A percentile compares a stretch with the other conserved stretches of the same genome.
These are phyloP conservation scores for Macrosoma leucophasiata DNA, from an alignment of 2,888 invertebrate species.

Conservation along the genomic window DNA sequence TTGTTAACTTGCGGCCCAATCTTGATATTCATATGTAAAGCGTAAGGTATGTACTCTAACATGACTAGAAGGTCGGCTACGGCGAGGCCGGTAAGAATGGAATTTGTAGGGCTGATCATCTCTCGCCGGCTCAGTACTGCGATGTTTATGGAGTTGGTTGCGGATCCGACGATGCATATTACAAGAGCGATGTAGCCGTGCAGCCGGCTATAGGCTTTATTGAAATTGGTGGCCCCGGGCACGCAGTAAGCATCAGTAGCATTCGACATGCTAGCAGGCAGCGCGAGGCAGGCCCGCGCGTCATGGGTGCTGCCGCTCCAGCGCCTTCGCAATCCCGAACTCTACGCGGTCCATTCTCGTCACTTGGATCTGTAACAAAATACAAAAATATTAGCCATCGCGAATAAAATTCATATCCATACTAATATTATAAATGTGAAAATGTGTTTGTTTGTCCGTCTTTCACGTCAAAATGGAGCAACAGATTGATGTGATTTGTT, in stretches of 20 bases:
- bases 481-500: no score
- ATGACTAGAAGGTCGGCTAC: constrained; percentile 96
- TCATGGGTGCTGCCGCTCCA: constrained; percentile 28
- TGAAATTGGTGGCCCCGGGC: constrained; percentile 76
- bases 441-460: no score
- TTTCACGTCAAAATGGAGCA: no score
- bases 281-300: constrained; percentile 18
- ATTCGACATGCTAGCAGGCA: constrained; percentile 40
- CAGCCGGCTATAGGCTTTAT: constrained; percentile 79
- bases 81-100: constrained; percentile 92
- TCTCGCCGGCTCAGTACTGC: constrained; percentile 91
- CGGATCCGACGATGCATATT: constrained; percentile 92
- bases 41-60: constrained; percentile 94
- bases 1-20: constrained; percentile 69
- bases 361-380: no score
- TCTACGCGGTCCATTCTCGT: no score
- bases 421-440: no score
- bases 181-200: constrained; percentile 91
- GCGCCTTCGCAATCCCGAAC: no score
- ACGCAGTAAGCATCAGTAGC: constrained; percentile 71
- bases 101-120: constrained; percentile 94
- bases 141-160: constrained; percentile 94
- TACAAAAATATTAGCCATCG: no score
- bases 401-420: no score
- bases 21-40: constrained; percentile 85